Evolutionary conservation across 2,888 invertebrate species (phyloP).

Genomic region (Drosophila rubida): DNA sequence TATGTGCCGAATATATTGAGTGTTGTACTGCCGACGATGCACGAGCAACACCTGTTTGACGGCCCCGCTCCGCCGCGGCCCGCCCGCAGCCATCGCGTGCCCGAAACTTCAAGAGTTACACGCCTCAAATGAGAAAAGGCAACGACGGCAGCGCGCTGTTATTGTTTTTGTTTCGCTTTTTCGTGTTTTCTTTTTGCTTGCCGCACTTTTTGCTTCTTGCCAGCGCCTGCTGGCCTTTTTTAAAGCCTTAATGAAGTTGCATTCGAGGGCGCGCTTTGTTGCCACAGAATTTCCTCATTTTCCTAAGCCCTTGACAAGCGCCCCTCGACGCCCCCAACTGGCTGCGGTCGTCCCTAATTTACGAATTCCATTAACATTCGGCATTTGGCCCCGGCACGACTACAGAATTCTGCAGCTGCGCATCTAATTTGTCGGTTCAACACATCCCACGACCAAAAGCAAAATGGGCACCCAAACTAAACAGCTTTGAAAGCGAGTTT

Average conservation of each 20-base stretch:
- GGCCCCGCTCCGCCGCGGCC: slow-evolving; percentile 1
- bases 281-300: slow-evolving; percentile 3
- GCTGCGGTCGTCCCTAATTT: slow-evolving; percentile 39
- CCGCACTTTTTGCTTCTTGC: slow-evolving; percentile 6
- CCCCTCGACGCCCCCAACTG: neutral
- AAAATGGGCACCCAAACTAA: neutral
- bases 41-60: slow-evolving; percentile 24
- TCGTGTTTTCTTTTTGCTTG: neutral
- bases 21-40: neutral
- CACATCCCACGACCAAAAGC: neutral
- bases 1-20: neutral
- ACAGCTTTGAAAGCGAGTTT: neutral
- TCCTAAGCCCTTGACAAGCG: neutral
- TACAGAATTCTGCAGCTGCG: neutral
- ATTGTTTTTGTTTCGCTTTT: slow-evolving; percentile 28
- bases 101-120: neutral
- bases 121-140: slow-evolving; percentile 6
- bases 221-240: slow-evolving; percentile 13
- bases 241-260: slow-evolving; percentile 25
- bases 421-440: slow-evolving; percentile 19
- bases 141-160: slow-evolving; percentile 24
- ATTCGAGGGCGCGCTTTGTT: slow-evolving; percentile 11
- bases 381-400: slow-evolving; percentile 6
- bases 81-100: neutral
- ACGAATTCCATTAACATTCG: slow-evolving; percentile 38